phyloP scores from a whole-genome alignment of 2,888 invertebrate species.

The Cerastis rubricosa region DNA sequence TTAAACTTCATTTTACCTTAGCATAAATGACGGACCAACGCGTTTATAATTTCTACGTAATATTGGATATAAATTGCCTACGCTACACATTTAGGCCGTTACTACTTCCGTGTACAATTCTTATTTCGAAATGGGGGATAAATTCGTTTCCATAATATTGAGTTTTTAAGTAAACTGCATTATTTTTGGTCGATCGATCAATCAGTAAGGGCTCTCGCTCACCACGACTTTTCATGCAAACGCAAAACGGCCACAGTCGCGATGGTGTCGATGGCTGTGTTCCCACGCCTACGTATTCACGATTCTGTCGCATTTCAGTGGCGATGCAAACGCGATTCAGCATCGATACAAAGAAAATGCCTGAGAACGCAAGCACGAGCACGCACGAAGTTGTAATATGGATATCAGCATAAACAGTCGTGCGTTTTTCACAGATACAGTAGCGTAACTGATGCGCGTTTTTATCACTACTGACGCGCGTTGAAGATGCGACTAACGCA shows the following conservation, averaged over 20 bases:
- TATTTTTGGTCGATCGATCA: constrained; percentile 1
- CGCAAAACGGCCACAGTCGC: neutral
- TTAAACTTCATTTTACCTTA: neutral
- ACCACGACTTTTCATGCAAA: neutral
- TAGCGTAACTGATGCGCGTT: neutral
- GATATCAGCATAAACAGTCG: neutral
- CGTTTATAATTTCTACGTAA: constrained; percentile 25
- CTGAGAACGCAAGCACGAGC: no score
- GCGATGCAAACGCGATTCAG: neutral
- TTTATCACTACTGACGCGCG: neutral
- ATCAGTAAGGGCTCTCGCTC: neutral
- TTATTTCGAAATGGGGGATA: constrained; percentile 63
- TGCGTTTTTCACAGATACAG: neutral
- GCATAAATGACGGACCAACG: constrained; percentile 26
- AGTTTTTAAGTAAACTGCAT: constrained; percentile 37
- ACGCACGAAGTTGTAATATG: neutral
- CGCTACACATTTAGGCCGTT: constrained; percentile 72
- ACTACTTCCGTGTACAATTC: constrained; percentile 64
- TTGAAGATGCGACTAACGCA: neutral
- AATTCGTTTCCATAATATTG: constrained; percentile 67
- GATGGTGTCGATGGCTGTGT: neutral
- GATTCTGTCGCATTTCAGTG: neutral
- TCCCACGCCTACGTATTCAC: neutral
- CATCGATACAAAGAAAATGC: neutral
- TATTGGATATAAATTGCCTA: constrained; percentile 49